Base-by-base conservation (phyloP, 35 echinoderm and acorn worm genomes). In the Apostichopus californicus region DNA sequence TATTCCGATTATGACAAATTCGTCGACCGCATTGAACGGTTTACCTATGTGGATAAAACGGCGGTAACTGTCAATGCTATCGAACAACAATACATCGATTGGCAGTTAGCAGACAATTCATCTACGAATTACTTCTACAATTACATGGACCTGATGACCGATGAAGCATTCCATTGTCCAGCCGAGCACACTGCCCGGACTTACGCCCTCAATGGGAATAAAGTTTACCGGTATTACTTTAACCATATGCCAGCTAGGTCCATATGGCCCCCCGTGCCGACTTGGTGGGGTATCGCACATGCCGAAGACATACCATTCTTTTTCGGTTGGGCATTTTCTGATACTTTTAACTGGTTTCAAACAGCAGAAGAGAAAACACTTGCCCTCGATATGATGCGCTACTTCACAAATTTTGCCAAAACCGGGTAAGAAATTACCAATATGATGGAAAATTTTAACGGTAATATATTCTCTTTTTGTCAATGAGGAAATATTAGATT, bases 221-320 rank as follows among this genome's bases (percentile, higher is more conserved):
- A 52, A 26, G 91, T 95, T 11, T 95, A 84, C 59, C 78, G 78
- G 25, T 95, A 95, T 68, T 90, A 90, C 58, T 92, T 95, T 81
- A 95, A 92, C 3, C 94, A 95, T 79, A 64, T 87, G 6, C 91
- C 94, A 1, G 59, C 86, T 9, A 95, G 53, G 52, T 93, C 83
- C 17, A 15, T 91, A 0, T 84, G 56, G 55, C 22, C 70, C 46
- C 15, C 9, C 9, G 0, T 59, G 10, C 83, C 81, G 7, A 73
- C 9, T 21, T 90, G 86, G 93, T 63, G 70, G 79, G 81, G 80
- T 6, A 28, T 61, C 21, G 71, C 80, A 60, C 87, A 91, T 61
- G 88, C 77, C 5, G 80, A 86, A 54, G 87, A 84, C 55, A 12
- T 94, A 72, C 79, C 46, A 53, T 94, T 84, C 56, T 14, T 94